These are phyloP conservation scores for Macropodus opercularis DNA, from an alignment of 2,797 vertebrate species.

Conservation along the genomic window DNA sequence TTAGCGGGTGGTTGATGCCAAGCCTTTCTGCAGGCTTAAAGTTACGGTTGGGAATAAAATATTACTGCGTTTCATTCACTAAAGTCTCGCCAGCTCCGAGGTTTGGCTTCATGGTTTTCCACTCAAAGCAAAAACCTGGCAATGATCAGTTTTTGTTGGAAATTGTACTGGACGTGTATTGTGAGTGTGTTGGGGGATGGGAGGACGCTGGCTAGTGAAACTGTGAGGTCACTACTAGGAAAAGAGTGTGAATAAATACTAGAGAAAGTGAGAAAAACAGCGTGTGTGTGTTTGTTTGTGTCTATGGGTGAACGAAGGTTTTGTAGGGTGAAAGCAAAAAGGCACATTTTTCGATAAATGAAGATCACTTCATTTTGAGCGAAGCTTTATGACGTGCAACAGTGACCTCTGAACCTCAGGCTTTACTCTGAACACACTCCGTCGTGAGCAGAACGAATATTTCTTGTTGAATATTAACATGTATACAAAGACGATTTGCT, in stretches of 20 bases:
- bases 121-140: conserved; percentile 41
- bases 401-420: conserved; percentile 60
- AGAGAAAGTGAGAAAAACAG: neutral
- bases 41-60: conserved; percentile 39
- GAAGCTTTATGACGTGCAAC: conserved; percentile 44
- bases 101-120: conserved; percentile 51
- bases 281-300: conserved; percentile 12
- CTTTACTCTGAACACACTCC: conserved; percentile 7
- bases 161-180: conserved; percentile 14
- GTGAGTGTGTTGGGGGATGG: conserved; percentile 43
- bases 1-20: conserved; percentile 29
- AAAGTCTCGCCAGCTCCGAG: conserved; percentile 33
- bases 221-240: conserved; percentile 50
- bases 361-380: too few relatives aligned
- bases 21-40: conserved; percentile 35
- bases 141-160: conserved; percentile 46
- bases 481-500: neutral
- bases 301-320: conserved; percentile 16
- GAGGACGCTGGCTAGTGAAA: conserved; percentile 21
- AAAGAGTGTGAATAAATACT: conserved; percentile 38
- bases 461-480: neutral
- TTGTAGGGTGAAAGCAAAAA: conserved; percentile 17
- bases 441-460: neutral
- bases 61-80: conserved; percentile 38
- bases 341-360: neutral